Evolutionary conservation across 30 jellyfish, hydroid and myxozoan genomes (phyloP).

Genomic region (Aurelia aurita): DNA sequence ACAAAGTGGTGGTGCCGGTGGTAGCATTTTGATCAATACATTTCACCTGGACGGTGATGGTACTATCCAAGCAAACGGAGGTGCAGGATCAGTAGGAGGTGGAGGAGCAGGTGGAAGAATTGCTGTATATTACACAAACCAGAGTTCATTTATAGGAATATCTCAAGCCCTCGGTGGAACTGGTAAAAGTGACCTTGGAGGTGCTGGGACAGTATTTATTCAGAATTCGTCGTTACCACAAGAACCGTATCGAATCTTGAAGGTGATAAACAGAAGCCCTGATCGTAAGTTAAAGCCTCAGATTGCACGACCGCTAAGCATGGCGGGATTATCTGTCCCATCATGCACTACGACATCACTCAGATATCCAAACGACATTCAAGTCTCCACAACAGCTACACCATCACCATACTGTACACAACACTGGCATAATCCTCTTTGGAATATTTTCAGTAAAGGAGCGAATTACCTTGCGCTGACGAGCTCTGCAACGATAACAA

Average conservation of each 20-base stretch:
- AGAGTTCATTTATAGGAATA: conserved; percentile 55
- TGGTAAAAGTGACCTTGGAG: conserved; percentile 63
- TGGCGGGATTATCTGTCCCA: conserved; percentile 13
- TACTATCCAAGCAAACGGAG: conserved; percentile 58
- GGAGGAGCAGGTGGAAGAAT: conserved; percentile 80
- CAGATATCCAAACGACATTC: conserved; percentile 36
- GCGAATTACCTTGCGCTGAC: conserved; percentile 20
- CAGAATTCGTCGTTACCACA: conserved; percentile 46
- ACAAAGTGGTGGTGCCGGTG: conserved; percentile 75
- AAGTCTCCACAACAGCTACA: conserved; percentile 53
- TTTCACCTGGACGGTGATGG: conserved; percentile 74
- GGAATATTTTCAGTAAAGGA: conserved; percentile 50
- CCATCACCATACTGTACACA: conserved; percentile 26
- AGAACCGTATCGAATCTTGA: conserved; percentile 43
- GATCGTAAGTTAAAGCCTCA: conserved; percentile 48
- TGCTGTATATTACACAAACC: conserved; percentile 55
- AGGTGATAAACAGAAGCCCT: conserved; percentile 57
- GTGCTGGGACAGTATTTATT: conserved; percentile 68
- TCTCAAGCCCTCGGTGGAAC: conserved; percentile 61
- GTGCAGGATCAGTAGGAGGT: conserved; percentile 63
- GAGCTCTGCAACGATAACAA: conserved; percentile 39
- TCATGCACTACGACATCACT: conserved; percentile 38
- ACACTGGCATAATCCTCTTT: neutral
- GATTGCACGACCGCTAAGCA: conserved; percentile 9
- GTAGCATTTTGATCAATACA: conserved; percentile 26